Conservation (phyloP, 2,113 vertebrate species). For the Phodopus roborovskii region DNA sequence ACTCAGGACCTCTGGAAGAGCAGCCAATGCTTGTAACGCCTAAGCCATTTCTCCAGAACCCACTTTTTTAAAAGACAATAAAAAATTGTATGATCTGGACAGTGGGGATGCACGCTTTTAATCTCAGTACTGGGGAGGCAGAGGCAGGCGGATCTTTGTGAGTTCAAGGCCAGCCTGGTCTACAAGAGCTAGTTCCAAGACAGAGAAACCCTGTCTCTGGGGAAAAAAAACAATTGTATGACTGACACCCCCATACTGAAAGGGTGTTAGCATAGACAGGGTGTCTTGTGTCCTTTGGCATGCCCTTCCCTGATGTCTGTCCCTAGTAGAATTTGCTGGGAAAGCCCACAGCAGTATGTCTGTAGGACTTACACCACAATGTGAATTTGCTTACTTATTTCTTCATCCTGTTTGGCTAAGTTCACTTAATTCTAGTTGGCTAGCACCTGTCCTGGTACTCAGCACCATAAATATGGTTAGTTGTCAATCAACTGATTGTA, state of each 20-base stretch:
- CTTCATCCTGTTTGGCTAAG: not conserved
- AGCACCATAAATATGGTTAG: not conserved
- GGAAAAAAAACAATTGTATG: not conserved
- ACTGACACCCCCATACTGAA: not conserved
- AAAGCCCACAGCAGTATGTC: not conserved
- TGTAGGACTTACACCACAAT: not conserved
- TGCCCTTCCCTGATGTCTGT: not conserved
- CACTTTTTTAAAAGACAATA: no score
- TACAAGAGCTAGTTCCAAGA: no score
- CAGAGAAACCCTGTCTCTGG: no score
- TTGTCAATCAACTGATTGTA: not conserved
- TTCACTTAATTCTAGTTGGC: not conserved
- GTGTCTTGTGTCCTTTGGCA: not conserved
- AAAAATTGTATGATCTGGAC: no score
- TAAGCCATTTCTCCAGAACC: no score
- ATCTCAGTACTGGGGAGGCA: no score
- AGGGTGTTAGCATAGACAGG: fast-evolving
- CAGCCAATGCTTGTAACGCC: no score
- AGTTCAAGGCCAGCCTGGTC: no score
- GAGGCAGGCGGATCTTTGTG: no score
- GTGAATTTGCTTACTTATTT: not conserved
- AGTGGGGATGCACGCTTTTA: no score
- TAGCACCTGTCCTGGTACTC: not conserved
- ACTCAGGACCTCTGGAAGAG: no score
- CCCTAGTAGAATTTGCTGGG: fast-evolving